These are phyloP conservation scores for Myanophis thanlyinensis DNA, from an alignment of 2,113 vertebrate species.

Conservation along the genomic window DNA sequence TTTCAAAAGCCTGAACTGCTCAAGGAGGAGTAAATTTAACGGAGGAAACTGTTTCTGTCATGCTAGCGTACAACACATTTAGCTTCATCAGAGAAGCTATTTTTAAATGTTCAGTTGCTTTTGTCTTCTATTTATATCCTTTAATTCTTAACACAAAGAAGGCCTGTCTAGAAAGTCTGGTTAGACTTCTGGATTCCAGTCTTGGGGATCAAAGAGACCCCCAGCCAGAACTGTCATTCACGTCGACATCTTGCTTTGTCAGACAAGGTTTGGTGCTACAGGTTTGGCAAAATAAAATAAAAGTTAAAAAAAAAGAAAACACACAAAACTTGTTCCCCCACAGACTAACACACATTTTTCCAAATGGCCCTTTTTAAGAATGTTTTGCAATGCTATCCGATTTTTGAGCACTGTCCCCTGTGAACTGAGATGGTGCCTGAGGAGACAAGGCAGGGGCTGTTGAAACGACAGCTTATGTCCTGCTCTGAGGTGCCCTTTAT, in stretches of 20 bases:
- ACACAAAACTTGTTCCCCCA: neutral
- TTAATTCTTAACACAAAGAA: neutral
- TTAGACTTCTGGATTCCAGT: neutral
- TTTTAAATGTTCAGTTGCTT: neutral
- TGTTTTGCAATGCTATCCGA: neutral
- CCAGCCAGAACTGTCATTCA: neutral
- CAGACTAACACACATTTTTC: neutral
- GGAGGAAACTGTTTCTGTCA: slow-evolving; percentile 6
- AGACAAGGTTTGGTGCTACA: neutral
- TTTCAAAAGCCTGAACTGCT: neutral
- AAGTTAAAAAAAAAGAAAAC: neutral
- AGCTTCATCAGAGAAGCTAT: slow-evolving; percentile 20
- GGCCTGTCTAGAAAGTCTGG: neutral
- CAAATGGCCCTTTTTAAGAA: neutral
- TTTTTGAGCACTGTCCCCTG: neutral
- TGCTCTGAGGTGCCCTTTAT: neutral
- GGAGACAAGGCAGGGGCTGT: neutral
- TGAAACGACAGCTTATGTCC: neutral
- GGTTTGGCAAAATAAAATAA: neutral
- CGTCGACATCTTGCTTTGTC: slow-evolving; percentile 13
- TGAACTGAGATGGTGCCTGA: too few relatives aligned
- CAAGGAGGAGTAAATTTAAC: neutral
- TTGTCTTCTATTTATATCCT: neutral
- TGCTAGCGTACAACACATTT: neutral
- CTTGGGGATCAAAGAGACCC: neutral